These are phyloP conservation scores for Cydia strobilella DNA, from an alignment of 1,140 invertebrate genomes.

Conservation along the genomic window DNA sequence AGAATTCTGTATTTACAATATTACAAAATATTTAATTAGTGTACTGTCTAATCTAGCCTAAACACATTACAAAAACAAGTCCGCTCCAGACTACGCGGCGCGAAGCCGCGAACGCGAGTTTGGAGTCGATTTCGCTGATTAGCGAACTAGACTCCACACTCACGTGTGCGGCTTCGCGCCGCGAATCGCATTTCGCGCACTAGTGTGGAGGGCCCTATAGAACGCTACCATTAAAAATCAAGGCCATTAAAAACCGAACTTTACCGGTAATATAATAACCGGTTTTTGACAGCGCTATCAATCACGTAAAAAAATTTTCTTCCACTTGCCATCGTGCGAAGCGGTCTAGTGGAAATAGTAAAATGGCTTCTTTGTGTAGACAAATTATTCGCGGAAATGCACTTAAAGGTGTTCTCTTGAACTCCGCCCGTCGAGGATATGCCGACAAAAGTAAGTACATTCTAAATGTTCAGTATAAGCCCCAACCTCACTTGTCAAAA, in stretches of 20 bases:
- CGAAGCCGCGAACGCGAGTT: too few species aligned
- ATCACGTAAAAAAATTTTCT: conserved; percentile 41
- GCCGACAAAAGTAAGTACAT: conserved; percentile 75
- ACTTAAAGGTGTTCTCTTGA: conserved; percentile 67
- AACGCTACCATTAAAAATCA: neutral
- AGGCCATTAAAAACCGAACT: conserved; percentile 1
- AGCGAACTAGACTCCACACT: too few species aligned
- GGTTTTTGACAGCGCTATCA: conserved; percentile 32
- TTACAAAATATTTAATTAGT: too few species aligned
- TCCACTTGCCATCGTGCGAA: conserved; percentile 74
- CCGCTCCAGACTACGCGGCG: too few species aligned
- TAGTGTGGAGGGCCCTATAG: too few species aligned
- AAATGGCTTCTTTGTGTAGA: conserved; percentile 78
- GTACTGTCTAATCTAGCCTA: too few species aligned
- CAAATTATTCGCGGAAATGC: conserved; percentile 75
- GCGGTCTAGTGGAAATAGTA: conserved; percentile 69
- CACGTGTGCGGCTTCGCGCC: too few species aligned
- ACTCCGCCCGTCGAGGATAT: conserved; percentile 69
- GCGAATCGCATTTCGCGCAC: too few species aligned
- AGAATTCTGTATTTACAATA: too few species aligned
- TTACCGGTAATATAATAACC: conserved; percentile 21
- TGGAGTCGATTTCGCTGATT: too few species aligned
- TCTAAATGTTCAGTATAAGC: conserved; percentile 40
- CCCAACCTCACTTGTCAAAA: conserved; percentile 63
- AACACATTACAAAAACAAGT: too few species aligned